Conservation (phyloP, 2,797 vertebrate genomes). For the Triplophysa yarkandensis region DNA sequence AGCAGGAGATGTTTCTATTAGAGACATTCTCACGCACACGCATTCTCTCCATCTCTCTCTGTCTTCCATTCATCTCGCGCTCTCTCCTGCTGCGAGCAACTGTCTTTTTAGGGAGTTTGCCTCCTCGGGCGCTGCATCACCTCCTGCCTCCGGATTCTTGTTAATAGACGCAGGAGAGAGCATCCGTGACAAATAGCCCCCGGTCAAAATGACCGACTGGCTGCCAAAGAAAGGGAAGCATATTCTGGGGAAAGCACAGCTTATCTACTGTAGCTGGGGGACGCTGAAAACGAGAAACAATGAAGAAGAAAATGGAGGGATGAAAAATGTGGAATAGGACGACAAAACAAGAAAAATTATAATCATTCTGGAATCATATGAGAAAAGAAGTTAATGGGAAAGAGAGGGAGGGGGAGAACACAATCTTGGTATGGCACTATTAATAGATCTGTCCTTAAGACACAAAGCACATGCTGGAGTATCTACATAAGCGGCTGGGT, state of each 20-base stretch:
- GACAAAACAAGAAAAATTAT: slow-evolving; percentile 12
- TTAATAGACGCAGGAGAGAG: slow-evolving; percentile 46
- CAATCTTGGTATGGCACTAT: slow-evolving; percentile 60
- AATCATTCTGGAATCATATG: slow-evolving; percentile 10
- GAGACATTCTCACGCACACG: slow-evolving; percentile 22
- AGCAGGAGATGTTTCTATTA: slow-evolving; percentile 33
- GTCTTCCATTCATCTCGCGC: slow-evolving; percentile 56
- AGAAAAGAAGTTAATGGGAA: slow-evolving; percentile 28
- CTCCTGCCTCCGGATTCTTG: slow-evolving; percentile 58
- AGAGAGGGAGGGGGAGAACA: slow-evolving; percentile 17
- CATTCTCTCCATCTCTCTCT: slow-evolving; percentile 29
- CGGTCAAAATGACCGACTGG: slow-evolving; percentile 34
- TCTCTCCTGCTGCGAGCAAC: slow-evolving; percentile 38
- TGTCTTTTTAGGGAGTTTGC: slow-evolving; percentile 55
- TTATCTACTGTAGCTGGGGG: not conserved
- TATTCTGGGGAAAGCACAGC: slow-evolving; percentile 23
- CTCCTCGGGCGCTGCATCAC: slow-evolving; percentile 37
- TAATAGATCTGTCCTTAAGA: slow-evolving; percentile 73
- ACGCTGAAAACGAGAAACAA: slow-evolving; percentile 10
- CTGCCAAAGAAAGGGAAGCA: slow-evolving; percentile 31
- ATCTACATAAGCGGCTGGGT: slow-evolving; percentile 66
- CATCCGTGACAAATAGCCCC: slow-evolving; percentile 18
- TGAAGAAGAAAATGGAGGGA: slow-evolving; percentile 12
- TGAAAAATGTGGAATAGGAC: slow-evolving; percentile 26
- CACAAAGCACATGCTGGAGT: slow-evolving; percentile 72